phyloP scores from a whole-genome alignment of 1,140 invertebrate genomes.

The Panulirus ornatus region DNA sequence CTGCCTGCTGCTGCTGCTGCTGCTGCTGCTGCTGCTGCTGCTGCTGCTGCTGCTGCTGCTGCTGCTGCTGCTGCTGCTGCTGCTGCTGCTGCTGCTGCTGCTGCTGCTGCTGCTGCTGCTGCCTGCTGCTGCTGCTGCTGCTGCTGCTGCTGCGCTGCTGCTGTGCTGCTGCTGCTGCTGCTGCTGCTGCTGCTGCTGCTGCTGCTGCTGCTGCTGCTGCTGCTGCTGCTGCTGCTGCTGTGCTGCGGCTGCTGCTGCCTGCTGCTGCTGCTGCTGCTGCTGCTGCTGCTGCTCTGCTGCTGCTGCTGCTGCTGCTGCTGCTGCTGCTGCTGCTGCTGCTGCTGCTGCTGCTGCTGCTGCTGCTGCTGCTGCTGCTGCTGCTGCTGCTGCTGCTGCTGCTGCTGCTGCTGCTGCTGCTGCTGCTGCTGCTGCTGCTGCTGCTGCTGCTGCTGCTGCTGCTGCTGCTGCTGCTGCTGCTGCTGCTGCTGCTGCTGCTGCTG shows the following conservation, averaged over 20 bases:
- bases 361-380: neutral
- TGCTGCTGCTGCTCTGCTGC: neutral
- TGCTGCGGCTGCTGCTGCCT: no score
- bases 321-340: neutral
- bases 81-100: neutral
- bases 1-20: no score
- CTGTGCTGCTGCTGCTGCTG: neutral
- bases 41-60: no score
- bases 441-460: neutral
- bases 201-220: no score
- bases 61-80: no score
- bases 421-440: neutral
- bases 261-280: no score
- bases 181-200: neutral
- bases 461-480: neutral
- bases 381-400: neutral
- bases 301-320: neutral
- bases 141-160: neutral
- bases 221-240: no score
- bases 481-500: neutral
- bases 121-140: neutral
- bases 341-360: neutral
- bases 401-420: neutral
- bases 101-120: neutral
- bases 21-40: no score